Evolutionary conservation across 2,888 invertebrate species (phyloP).

Genomic region (Coecobrya sp.): DNA sequence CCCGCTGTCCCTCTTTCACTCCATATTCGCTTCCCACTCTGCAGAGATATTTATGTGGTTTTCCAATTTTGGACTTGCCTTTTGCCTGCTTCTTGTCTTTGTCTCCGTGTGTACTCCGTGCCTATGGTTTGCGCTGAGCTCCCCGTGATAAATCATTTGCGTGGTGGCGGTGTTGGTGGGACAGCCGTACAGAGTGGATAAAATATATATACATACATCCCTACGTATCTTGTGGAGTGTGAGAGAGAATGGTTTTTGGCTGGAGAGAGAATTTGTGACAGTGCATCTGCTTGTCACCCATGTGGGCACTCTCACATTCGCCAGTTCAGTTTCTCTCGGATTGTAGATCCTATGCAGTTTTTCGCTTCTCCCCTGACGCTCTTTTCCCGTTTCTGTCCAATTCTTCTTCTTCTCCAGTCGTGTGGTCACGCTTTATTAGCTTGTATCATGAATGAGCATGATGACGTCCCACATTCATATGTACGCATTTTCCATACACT

Average conservation of each 20-base stretch:
- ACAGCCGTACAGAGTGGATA: constrained; percentile 18
- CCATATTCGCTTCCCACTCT: constrained; percentile 2
- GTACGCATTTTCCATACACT: background rate
- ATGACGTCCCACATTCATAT: background rate
- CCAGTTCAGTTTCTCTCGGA: constrained; percentile 21
- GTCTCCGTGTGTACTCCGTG: background rate
- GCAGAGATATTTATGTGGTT: constrained; percentile 55
- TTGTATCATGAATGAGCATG: constrained; percentile 23
- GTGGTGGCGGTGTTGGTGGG: constrained; percentile 1
- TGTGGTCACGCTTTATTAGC: constrained; percentile 81
- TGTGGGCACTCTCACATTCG: constrained; percentile 63
- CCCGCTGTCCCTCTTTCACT: constrained; percentile 18
- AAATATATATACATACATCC: background rate
- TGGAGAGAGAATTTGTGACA: constrained; percentile 63
- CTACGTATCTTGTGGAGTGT: background rate
- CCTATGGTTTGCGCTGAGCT: background rate
- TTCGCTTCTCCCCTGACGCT: background rate
- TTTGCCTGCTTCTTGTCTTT: constrained; percentile 54
- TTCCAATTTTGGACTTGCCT: constrained; percentile 55
- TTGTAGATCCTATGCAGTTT: constrained; percentile 41
- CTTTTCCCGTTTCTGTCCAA: background rate
- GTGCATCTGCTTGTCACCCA: constrained; percentile 78
- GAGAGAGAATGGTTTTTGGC: constrained; percentile 43
- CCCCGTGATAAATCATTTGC: constrained; percentile 35
- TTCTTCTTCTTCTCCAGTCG: constrained; percentile 3